Base-by-base conservation (phyloP, 2,888 invertebrate genomes). In the Steromphala cineraria region DNA sequence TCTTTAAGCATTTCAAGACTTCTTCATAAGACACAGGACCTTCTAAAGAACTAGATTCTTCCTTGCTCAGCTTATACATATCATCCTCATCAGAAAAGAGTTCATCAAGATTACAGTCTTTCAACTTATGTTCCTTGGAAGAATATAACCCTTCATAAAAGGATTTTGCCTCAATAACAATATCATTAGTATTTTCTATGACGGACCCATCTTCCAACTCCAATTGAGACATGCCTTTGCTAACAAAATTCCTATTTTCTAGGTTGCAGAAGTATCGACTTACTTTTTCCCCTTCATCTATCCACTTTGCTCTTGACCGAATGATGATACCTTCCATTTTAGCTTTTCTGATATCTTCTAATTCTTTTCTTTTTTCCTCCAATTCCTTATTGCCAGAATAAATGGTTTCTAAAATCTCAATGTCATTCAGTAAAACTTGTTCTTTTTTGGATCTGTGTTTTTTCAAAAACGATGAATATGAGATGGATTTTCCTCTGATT, bases 401-500 rank as follows among this genome's bases (percentile, higher is more conserved):
- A 28, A 24, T 53, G 17, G 19, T 55, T 53, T 76, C 76, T 53
- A 76, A 21, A 53, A 21, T 21, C 53, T 53, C 55, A 53, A 76
- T 76, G 17, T 52, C 8, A 52, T 8, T 31, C 21, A 21, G 13
- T 40, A 53, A 76, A 15, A 21, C 13, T 10, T 5, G 28, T 53
- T 76, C 55, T 53, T 31, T 53, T 53, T 76, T 21, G 17, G 40
- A 19, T 67, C 52, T 62, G 53, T 81, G 15, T 74, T 67, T 74
- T 24, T 76, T 79, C 46, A 62, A 79, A 31, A 24, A 28, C 53
- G 75, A 62, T 28, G 74, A 40, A 67, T 19, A 79, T 21, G 46
- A 15, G n/a, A 81, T 79, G n/a, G 75, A 79, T 36, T 79, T 53
- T n/a, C 76, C 81, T 24, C 81, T 67, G 19, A 81, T 81, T 55